Conservation (phyloP, 2,113 vertebrate genomes). For the Ophthalmolycus amberensis region DNA sequence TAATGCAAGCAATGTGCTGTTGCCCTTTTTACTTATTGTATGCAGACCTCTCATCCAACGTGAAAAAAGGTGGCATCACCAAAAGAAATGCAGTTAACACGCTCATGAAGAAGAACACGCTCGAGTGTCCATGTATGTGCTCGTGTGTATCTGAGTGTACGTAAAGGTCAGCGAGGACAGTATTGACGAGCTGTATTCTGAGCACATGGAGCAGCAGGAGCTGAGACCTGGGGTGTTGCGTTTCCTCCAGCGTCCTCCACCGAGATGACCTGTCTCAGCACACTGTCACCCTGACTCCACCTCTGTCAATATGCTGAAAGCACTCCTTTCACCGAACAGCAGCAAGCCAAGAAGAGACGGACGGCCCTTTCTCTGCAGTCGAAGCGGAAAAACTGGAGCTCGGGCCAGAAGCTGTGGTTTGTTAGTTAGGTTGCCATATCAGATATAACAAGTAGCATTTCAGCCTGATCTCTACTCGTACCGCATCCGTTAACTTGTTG, state of each 20-base stretch:
- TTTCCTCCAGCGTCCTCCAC: constrained; percentile 67
- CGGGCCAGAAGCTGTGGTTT: constrained; percentile 16
- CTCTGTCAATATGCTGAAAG: constrained; percentile 74
- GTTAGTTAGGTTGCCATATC: constrained; percentile 14
- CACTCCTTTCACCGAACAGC: constrained; percentile 52
- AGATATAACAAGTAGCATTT: constrained; percentile 13
- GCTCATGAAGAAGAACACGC: background rate
- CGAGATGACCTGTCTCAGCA: constrained; percentile 71
- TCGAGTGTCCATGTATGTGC: constrained; percentile 26
- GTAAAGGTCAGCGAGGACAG: constrained; percentile 70
- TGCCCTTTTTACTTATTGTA: background rate
- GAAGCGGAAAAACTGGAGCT: constrained; percentile 44
- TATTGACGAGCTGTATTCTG: constrained; percentile 66
- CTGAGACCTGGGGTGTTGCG: constrained; percentile 64
- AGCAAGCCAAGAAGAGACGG: constrained; percentile 36
- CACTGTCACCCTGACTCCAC: constrained; percentile 72
- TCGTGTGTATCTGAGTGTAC: constrained; percentile 24
- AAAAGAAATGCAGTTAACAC: constrained; percentile 6
- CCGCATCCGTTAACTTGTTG: constrained; percentile 13
- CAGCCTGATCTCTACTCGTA: background rate
- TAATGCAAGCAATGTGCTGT: background rate
- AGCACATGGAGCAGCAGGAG: constrained; percentile 52
- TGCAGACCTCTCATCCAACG: constrained; percentile 9
- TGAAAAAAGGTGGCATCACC: constrained; percentile 16
- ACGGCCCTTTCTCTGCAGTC: constrained; percentile 49